Conservation (phyloP, 2,113 vertebrate species). For the Scalopus aquaticus region DNA sequence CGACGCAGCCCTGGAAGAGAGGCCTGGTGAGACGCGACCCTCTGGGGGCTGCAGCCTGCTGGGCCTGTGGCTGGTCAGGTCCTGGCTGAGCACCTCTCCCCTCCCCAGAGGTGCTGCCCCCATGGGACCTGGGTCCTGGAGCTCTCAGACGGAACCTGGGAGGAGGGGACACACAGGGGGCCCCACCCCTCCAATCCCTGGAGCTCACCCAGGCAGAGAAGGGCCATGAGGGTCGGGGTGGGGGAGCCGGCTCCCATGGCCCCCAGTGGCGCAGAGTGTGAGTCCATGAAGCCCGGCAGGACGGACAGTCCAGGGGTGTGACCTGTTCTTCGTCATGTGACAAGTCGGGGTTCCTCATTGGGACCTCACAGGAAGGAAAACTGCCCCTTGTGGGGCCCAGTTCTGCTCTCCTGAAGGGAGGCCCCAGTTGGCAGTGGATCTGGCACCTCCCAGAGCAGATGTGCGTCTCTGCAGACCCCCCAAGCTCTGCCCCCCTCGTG, state of each 20-base stretch:
- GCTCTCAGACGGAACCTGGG: no score
- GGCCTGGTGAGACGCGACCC: neutral
- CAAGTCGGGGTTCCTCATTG: accelerated
- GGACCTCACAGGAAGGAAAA: neutral
- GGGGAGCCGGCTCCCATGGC: neutral
- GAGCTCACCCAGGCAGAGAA: neutral
- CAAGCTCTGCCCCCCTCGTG: no score
- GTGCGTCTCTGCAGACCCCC: no score
- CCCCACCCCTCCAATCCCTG: neutral
- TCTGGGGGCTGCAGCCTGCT: neutral
- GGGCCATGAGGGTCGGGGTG: neutral
- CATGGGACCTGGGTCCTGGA: accelerated
- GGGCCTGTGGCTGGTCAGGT: neutral
- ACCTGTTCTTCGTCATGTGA: accelerated
- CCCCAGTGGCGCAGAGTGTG: neutral
- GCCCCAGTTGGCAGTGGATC: no score
- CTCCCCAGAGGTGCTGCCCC: neutral
- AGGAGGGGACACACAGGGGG: no score
- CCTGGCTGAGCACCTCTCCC: neutral
- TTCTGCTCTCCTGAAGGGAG: no score
- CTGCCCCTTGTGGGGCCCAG: neutral
- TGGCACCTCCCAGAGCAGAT: no score
- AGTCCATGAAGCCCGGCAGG: neutral
- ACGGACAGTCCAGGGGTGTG: neutral
- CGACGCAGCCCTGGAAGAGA: neutral